Percentiles rank a stretch among this genome's conserved stretches.
Evolutionary conservation across 2,888 invertebrate genomes (phyloP).

Genomic region (Automeris io): DNA sequence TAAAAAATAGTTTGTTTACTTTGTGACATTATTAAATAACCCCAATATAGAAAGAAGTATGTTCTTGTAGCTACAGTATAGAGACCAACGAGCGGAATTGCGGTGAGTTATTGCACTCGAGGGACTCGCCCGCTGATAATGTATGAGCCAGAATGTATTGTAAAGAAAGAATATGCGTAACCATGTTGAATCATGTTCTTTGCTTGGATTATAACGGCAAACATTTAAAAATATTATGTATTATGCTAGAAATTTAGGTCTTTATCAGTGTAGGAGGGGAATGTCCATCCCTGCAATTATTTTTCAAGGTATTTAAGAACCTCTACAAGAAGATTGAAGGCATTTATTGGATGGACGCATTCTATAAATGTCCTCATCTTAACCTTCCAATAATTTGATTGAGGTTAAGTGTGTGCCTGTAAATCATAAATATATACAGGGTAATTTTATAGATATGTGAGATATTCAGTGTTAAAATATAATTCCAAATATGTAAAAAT

Average conservation of each 20-base stretch:
- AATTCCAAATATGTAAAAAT: too few species aligned
- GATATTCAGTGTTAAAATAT: too few species aligned
- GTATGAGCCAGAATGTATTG: slow-evolving; percentile 9
- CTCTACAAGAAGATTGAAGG: too few species aligned
- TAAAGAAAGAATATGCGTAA: slow-evolving; percentile 3
- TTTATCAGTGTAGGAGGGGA: too few species aligned
- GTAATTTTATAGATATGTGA: too few species aligned
- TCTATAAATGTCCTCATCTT: too few species aligned
- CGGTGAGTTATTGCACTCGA: slow-evolving; percentile 13
- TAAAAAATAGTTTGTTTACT: neutral
- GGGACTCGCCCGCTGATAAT: slow-evolving; percentile 9
- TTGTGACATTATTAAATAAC: slow-evolving; percentile 5
- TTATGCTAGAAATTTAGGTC: neutral
- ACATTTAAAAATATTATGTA: neutral
- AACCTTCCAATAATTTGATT: too few species aligned
- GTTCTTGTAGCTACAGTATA: slow-evolving; percentile 1
- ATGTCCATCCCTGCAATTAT: too few species aligned
- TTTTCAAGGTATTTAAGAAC: too few species aligned
- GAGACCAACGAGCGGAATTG: slow-evolving; percentile 4
- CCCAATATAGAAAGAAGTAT: neutral
- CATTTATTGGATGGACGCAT: too few species aligned
- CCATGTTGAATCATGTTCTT: neutral
- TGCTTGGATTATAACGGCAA: neutral
- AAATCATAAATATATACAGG: too few species aligned
- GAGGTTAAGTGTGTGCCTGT: too few species aligned